phyloP scores from a whole-genome alignment of 2,888 invertebrate genomes.

The Phoenoteleia sp. region DNA sequence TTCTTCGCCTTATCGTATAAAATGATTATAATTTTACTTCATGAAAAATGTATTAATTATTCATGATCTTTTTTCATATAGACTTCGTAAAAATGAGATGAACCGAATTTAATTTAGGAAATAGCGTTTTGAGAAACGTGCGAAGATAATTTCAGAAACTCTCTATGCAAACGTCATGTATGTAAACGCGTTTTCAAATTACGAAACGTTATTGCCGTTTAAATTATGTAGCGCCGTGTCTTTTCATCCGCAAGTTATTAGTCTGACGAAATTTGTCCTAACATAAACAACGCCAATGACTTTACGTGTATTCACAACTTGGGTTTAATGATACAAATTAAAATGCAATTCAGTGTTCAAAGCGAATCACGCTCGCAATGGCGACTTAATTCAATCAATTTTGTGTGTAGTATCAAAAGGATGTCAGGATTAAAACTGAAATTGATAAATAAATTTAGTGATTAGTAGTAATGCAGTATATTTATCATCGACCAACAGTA shows the following conservation, averaged over 20 bases:
- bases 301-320: constrained; percentile 42
- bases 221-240: constrained; percentile 58
- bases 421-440: not conserved
- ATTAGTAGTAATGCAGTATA: not conserved
- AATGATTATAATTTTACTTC: too few species aligned
- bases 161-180: constrained; percentile 57
- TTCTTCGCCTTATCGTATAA: too few species aligned
- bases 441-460: constrained; percentile 11
- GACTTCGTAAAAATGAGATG: constrained; percentile 46
- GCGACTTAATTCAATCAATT: constrained; percentile 32
- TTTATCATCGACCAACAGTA: too few species aligned
- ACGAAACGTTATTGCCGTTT: constrained; percentile 56
- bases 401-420: not conserved
- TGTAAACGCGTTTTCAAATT: constrained; percentile 65
- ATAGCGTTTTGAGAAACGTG: constrained; percentile 45
- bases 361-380: constrained; percentile 4
- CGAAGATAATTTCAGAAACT: constrained; percentile 55
- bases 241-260: constrained; percentile 61
- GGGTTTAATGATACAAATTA: constrained; percentile 47
- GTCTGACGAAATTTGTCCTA: constrained; percentile 40
- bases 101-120: constrained; percentile 49
- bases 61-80: too few species aligned
- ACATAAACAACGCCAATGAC: constrained; percentile 53
- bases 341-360: constrained; percentile 23
- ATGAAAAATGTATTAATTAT: constrained; percentile 6